phyloP scores from a whole-genome alignment of 2,888 invertebrate genomes.

The Torymus texanus region DNA sequence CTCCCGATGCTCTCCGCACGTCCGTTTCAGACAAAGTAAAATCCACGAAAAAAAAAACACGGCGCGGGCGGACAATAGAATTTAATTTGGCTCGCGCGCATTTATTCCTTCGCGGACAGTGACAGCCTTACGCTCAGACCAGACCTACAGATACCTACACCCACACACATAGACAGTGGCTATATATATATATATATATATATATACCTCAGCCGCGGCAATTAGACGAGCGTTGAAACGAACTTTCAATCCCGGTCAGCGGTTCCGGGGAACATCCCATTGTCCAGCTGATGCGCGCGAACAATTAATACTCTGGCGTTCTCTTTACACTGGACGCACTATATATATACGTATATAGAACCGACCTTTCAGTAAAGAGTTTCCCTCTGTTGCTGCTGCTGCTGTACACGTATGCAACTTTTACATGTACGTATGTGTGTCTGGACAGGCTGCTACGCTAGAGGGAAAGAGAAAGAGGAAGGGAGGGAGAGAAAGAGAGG shows the following conservation, averaged over 20 bases:
- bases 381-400: too few species aligned
- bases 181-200: background rate
- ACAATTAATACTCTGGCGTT: conserved; percentile 59
- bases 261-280: conserved; percentile 41
- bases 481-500: background rate
- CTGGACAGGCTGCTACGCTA: too few species aligned
- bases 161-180: too few species aligned
- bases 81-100: conserved; percentile 41
- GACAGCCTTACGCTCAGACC: too few species aligned
- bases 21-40: background rate
- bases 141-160: too few species aligned
- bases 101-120: background rate
- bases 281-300: conserved; percentile 53
- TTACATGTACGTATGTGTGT: background rate
- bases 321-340: background rate
- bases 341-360: too few species aligned
- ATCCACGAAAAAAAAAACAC: background rate
- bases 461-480: too few species aligned
- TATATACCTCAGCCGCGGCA: conserved; percentile 24
- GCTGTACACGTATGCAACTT: too few species aligned
- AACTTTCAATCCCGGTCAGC: conserved; percentile 21
- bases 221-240: conserved; percentile 56
- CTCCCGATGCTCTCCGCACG: too few species aligned
- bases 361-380: background rate
- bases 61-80: conserved; percentile 13